These are phyloP conservation scores for Rattus rattus DNA, from an alignment of 2,113 vertebrate genomes.

Conservation along the genomic window DNA sequence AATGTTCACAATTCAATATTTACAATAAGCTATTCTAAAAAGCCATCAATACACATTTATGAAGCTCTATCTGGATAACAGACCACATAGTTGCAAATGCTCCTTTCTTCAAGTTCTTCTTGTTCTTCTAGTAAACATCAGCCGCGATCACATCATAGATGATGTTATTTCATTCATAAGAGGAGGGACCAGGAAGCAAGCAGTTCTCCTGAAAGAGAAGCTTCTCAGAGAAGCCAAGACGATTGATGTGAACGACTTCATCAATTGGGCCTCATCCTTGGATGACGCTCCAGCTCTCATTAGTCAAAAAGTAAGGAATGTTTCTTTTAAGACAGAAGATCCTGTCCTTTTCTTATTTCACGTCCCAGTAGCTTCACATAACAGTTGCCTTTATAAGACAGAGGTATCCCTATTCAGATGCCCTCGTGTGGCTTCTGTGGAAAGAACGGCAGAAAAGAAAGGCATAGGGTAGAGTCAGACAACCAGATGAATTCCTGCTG, in stretches of 20 bases:
- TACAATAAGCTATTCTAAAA: neutral
- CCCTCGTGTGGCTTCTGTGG: neutral
- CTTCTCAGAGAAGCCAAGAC: conserved; percentile 77
- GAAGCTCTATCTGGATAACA: neutral
- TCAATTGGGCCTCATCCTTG: conserved; percentile 90
- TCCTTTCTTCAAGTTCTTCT: neutral
- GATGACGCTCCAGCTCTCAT: conserved; percentile 88
- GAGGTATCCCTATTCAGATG: neutral
- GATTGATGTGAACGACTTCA: conserved; percentile 85
- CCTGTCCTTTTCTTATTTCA: neutral
- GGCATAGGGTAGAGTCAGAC: neutral
- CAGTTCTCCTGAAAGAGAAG: conserved; percentile 88
- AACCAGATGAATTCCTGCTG: neutral
- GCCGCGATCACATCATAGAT: conserved; percentile 82
- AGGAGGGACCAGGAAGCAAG: conserved; percentile 87
- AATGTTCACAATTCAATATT: conserved; percentile 25
- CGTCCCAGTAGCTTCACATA: neutral
- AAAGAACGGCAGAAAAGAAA: neutral
- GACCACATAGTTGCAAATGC: neutral
- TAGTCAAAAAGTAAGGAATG: conserved; percentile 77
- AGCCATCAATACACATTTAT: neutral
- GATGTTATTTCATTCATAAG: conserved; percentile 89
- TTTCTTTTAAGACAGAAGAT: neutral
- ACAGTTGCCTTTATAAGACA: neutral
- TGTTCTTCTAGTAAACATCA: conserved; percentile 59